A percentile compares a stretch with the other conserved stretches of the same genome.
These are phyloP conservation scores for Papilio aristodemus DNA, from an alignment of 1,140 invertebrate species.

Conservation along the genomic window DNA sequence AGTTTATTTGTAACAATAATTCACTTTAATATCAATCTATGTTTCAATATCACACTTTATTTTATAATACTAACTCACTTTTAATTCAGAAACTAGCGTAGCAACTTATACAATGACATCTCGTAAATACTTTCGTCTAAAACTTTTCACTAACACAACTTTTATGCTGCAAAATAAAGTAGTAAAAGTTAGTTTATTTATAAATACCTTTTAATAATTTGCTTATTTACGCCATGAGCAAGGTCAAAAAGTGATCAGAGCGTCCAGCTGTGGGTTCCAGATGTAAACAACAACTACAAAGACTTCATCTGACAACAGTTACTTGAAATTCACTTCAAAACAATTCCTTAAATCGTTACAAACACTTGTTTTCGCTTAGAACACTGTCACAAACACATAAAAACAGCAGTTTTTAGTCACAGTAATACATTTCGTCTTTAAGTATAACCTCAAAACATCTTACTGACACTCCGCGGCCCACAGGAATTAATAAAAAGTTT, in stretches of 20 bases:
- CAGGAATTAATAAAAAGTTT: conserved; percentile 82
- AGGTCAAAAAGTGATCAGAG: conserved; percentile 59
- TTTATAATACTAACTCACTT: conserved; percentile 13
- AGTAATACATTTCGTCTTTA: conserved; percentile 65
- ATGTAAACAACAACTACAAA: conserved; percentile 76
- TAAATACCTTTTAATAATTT: conserved; percentile 66
- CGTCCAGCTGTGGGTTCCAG: conserved; percentile 60
- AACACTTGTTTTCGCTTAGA: conserved; percentile 55
- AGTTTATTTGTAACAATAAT: neutral
- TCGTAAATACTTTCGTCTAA: conserved; percentile 61
- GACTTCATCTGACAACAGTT: conserved; percentile 69
- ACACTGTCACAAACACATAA: conserved; percentile 50
- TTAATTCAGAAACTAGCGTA: neutral
- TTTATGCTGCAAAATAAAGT: conserved; percentile 59
- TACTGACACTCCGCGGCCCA: conserved; percentile 80
- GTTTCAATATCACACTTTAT: conserved; percentile 20
- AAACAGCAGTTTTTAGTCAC: conserved; percentile 58
- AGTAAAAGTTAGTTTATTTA: conserved; percentile 61
- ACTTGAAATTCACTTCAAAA: conserved; percentile 76
- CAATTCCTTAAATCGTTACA: conserved; percentile 69
- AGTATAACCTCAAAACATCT: conserved; percentile 80
- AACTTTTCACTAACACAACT: conserved; percentile 72
- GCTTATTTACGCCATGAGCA: conserved; percentile 54
- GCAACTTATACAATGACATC: conserved; percentile 34
- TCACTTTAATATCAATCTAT: neutral